phyloP scores from a whole-genome alignment of 2,888 invertebrate species.

The Netelia fuscicornis region DNA sequence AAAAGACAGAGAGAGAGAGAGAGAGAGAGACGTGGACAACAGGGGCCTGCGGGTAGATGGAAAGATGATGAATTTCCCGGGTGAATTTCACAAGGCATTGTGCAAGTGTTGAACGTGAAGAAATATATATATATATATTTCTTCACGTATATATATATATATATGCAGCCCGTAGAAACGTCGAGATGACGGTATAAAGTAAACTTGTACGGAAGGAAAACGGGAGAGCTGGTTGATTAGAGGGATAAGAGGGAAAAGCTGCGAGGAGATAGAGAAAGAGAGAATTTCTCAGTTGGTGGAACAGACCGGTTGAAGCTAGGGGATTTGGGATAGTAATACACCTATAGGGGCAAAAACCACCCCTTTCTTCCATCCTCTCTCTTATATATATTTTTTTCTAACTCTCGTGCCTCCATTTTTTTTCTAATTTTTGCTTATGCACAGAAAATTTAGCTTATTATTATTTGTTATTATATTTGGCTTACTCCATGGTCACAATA shows the following conservation, averaged over 20 bases:
- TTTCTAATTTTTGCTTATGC: neutral
- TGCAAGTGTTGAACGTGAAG: neutral
- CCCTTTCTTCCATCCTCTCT: neutral
- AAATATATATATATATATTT: conserved; percentile 20
- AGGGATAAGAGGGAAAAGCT: conserved; percentile 40
- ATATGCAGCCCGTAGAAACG: neutral
- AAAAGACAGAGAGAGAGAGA: neutral
- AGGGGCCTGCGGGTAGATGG: conserved; percentile 6
- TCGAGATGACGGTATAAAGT: neutral
- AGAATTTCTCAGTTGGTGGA: neutral
- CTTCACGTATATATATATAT: conserved; percentile 5
- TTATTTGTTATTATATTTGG: no score
- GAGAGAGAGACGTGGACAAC: neutral
- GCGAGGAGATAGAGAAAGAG: neutral
- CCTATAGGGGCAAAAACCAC: neutral
- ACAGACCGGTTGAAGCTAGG: neutral
- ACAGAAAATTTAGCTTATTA: neutral
- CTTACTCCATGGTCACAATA: neutral
- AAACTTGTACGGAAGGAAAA: neutral
- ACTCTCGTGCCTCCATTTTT: neutral
- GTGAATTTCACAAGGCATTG: conserved; percentile 19
- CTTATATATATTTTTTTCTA: neutral
- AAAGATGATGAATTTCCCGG: conserved; percentile 46
- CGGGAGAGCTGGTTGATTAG: conserved; percentile 41
- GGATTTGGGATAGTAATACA: neutral